phyloP scores from a whole-genome alignment of 2,113 vertebrate species.

The Hemibagrus wyckioides region DNA sequence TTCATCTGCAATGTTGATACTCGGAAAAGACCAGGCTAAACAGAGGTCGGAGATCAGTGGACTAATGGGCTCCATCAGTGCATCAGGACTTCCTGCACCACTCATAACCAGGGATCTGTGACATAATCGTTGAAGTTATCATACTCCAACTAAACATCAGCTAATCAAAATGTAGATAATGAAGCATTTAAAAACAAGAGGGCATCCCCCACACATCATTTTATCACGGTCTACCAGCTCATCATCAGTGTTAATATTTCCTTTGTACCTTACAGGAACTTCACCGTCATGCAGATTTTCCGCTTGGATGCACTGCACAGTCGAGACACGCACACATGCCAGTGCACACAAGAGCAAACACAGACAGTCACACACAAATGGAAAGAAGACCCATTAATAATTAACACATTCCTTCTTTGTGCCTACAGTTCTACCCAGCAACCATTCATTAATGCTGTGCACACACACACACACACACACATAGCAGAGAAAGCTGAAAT shows the following conservation, averaged over 20 bases:
- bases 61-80: neutral
- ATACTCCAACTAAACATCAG: neutral
- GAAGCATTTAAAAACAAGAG: neutral
- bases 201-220: neutral
- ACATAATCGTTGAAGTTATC: neutral
- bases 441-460: conserved; percentile 71
- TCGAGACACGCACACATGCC: conserved; percentile 19
- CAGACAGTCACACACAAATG: conserved; percentile 24
- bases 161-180: conserved; percentile 9
- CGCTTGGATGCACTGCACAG: conserved; percentile 30
- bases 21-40: neutral
- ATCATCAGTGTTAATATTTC: conserved; percentile 30
- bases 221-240: neutral
- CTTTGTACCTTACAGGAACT: conserved; percentile 27
- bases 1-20: neutral
- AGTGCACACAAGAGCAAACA: conserved; percentile 33
- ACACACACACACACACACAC: conserved; percentile 30
- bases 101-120: neutral
- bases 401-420: conserved; percentile 76
- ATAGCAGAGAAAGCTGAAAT: conserved; percentile 36
- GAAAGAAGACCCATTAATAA: conserved; percentile 74
- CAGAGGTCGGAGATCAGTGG: neutral
- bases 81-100: neutral
- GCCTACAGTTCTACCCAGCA: conserved; percentile 75
- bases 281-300: conserved; percentile 29